A percentile compares a stretch with the other conserved stretches of the same genome.
Conservation (phyloP, 2,113 vertebrate species). For the Burhinus oedicnemus region DNA sequence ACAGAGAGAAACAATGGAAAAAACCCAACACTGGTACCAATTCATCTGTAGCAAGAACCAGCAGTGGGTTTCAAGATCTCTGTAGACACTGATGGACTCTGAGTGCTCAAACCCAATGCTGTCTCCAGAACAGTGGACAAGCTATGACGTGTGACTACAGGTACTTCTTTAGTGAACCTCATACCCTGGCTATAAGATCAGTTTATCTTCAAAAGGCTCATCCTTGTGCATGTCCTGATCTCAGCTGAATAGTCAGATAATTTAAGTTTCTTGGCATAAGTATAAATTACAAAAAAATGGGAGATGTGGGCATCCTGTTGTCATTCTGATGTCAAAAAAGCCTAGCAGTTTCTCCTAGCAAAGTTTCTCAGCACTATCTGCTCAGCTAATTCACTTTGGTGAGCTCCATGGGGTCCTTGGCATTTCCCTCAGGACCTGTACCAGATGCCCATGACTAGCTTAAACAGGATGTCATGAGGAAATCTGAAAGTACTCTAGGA, state of each 20-base stretch:
- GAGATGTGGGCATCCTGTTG: accelerated
- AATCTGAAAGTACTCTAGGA: background rate
- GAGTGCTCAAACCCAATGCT: accelerated
- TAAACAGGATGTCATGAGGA: background rate
- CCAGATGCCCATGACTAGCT: background rate
- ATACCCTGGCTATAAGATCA: background rate
- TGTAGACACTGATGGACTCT: background rate
- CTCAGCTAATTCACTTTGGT: background rate
- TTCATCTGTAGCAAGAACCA: background rate
- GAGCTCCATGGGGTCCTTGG: background rate
- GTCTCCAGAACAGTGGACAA: background rate
- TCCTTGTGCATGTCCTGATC: background rate
- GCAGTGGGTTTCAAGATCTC: background rate
- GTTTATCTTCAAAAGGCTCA: background rate
- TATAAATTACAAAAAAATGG: background rate
- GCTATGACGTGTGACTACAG: background rate
- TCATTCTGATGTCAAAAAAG: background rate
- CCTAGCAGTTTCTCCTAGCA: background rate
- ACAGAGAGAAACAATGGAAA: background rate
- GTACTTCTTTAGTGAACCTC: background rate
- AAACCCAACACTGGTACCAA: background rate
- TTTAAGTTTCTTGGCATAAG: background rate
- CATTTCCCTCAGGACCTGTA: background rate
- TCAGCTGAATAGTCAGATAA: background rate
- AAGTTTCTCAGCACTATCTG: background rate